These are phyloP conservation scores for Isotomurus palustris DNA, from an alignment of 2,888 invertebrate genomes.

Conservation along the genomic window DNA sequence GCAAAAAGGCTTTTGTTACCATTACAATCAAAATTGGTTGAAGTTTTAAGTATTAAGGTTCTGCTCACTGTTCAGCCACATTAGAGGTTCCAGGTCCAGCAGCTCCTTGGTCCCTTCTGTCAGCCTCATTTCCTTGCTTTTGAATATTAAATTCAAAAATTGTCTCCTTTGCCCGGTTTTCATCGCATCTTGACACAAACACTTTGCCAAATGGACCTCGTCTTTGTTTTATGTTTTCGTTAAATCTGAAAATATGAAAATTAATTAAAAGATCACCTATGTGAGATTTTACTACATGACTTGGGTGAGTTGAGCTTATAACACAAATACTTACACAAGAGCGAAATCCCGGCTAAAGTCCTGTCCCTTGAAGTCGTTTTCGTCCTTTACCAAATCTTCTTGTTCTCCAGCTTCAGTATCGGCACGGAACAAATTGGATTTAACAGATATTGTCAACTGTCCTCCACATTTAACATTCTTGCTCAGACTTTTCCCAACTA, in stretches of 20 bases:
- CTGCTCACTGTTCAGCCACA: no score
- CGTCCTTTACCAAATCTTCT: constrained; percentile 45
- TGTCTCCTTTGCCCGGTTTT: constrained; percentile 41
- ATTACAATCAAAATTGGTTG: no score
- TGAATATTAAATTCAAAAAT: constrained; percentile 48
- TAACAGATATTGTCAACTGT: constrained; percentile 44
- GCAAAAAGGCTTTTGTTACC: no score
- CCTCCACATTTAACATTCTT: constrained; percentile 43
- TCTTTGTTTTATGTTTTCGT: not conserved
- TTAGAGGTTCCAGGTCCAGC: not conserved
- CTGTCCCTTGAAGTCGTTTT: constrained; percentile 47
- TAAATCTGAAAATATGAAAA: no score
- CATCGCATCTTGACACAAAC: no score
- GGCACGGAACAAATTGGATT: constrained; percentile 47
- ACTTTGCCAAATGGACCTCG: constrained; percentile 48
- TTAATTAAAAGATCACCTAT: no score
- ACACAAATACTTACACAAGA: constrained; percentile 46
- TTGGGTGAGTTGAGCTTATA: no score
- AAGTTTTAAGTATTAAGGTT: no score
- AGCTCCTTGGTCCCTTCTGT: no score
- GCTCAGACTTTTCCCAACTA: constrained; percentile 35
- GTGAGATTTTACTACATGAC: no score
- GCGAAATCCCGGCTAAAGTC: constrained; percentile 49
- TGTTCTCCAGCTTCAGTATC: constrained; percentile 48
- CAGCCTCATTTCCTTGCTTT: constrained; percentile 37